Evolutionary conservation across 2,797 vertebrate genomes (phyloP), one percentile per base, ranked within the genome.

Genomic region (Somateria mollissima): DNA sequence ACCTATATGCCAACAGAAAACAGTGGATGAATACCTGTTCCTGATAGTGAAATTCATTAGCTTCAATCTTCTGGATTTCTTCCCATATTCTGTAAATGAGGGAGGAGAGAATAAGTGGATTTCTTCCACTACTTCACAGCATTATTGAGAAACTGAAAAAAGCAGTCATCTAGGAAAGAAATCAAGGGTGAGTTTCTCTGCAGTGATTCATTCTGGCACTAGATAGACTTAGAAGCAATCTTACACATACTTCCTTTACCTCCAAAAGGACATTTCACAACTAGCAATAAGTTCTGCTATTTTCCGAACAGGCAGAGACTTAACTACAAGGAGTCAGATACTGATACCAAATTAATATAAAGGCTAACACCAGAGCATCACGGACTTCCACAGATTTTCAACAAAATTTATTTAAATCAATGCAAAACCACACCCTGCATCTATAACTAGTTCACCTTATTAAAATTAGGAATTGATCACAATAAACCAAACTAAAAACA

Each of bases 21-120:
- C 14, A 95, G 32, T 73, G 27, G 67, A 85, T 91, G 81, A 96
- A 73, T 98, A 99, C 99, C 99, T 99, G 99, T 88, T 99, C 99
- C 97, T 99, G 99, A 91, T 99, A 99, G 96, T 98, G 99, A 97
- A 99, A 99, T 97, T 99, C 99, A 84, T 99, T 99, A 57, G 98
- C 99, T 96, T 99, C 98, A 18, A 99, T 99, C 97, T 99, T 99
- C 97, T 99, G 99, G 93, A 99, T 99, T 97, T 99, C 99, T 92
- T 98, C 98, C 97, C 99, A 99, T 97, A 99, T 98, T 97, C 99
- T 99, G 85, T 69, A 90, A 94, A 84, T 51, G 28, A 95, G 51
- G 36, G 69, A 95, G 54, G 80, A 58, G 10, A 89, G 12, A 87
- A 74, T 28, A 57, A 91, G 25, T 49, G 5, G 2, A 11, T 74